These are phyloP conservation scores for Troglohyphantes excavatus DNA, from an alignment of 2,888 invertebrate species.

Conservation along the genomic window DNA sequence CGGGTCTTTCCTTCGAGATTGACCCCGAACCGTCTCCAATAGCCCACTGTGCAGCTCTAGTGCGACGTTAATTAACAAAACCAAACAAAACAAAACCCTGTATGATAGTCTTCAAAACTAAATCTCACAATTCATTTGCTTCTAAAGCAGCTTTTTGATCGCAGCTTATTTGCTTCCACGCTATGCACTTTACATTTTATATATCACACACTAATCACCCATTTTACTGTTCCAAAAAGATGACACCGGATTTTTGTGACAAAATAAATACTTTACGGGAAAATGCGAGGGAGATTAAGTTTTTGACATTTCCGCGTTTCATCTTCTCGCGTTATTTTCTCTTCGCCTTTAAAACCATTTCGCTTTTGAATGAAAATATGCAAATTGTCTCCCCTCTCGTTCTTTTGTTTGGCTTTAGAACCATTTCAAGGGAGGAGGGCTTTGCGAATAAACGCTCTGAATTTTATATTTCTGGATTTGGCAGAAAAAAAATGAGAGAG, in stretches of 20 bases:
- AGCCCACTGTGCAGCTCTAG: too few species aligned
- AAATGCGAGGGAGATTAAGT: conserved; percentile 25
- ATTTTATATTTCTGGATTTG: neutral
- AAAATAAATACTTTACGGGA: neutral
- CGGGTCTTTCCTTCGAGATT: too few species aligned
- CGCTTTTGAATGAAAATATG: conserved; percentile 43
- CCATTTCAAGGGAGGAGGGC: neutral
- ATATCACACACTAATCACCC: neutral
- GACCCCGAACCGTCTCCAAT: too few species aligned
- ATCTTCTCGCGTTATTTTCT: neutral
- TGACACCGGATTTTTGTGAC: neutral
- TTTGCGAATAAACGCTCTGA: conserved; percentile 7
- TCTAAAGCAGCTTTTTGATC: too few species aligned
- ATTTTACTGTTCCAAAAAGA: neutral
- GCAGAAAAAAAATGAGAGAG: neutral
- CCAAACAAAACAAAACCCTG: too few species aligned
- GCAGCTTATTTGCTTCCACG: too few species aligned
- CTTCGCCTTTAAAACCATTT: conserved; percentile 2
- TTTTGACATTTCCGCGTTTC: conserved; percentile 28
- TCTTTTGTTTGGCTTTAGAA: conserved; percentile 23
- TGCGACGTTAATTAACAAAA: too few species aligned
- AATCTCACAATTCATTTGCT: too few species aligned
- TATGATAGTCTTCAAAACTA: too few species aligned
- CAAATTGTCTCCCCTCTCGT: conserved; percentile 26
- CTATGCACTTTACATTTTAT: too few species aligned